These are phyloP conservation scores for Ceyx erithaca DNA, from an alignment of 2,797 vertebrate species.

Conservation along the genomic window DNA sequence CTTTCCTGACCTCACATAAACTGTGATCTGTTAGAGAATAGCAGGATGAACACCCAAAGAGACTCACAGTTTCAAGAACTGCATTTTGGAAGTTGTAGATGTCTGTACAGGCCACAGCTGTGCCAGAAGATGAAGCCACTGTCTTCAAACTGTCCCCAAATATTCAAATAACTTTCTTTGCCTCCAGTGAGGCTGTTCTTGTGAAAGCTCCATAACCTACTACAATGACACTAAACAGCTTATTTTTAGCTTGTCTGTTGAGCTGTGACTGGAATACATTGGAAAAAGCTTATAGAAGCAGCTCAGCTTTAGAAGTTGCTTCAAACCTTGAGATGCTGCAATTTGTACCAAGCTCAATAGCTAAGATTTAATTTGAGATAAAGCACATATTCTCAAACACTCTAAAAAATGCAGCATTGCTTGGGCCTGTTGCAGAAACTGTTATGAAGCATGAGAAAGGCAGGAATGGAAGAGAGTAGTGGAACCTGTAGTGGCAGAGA, in stretches of 20 bases:
- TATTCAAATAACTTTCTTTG: neutral
- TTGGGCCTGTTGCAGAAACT: conserved; percentile 9
- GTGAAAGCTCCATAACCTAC: neutral
- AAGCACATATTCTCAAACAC: neutral
- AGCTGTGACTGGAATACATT: neutral
- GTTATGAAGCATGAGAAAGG: neutral
- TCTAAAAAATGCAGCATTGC: neutral
- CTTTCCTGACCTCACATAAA: conserved; percentile 55
- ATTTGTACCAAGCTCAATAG: neutral
- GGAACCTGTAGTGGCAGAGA: neutral
- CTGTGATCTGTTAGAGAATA: conserved; percentile 18
- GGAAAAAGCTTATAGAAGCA: neutral
- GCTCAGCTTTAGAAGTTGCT: neutral
- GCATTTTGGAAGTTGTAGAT: neutral
- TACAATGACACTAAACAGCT: neutral
- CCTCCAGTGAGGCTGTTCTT: neutral
- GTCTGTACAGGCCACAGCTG: neutral
- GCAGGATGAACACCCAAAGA: conserved; percentile 12
- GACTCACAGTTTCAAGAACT: neutral
- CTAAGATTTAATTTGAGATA: neutral
- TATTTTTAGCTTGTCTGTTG: neutral
- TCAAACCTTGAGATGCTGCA: neutral
- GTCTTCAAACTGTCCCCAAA: neutral
- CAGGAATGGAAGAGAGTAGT: neutral
- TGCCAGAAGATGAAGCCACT: neutral